Evolutionary conservation across 2,113 vertebrate genomes (phyloP).

Genomic region (Pluvialis apricaria): DNA sequence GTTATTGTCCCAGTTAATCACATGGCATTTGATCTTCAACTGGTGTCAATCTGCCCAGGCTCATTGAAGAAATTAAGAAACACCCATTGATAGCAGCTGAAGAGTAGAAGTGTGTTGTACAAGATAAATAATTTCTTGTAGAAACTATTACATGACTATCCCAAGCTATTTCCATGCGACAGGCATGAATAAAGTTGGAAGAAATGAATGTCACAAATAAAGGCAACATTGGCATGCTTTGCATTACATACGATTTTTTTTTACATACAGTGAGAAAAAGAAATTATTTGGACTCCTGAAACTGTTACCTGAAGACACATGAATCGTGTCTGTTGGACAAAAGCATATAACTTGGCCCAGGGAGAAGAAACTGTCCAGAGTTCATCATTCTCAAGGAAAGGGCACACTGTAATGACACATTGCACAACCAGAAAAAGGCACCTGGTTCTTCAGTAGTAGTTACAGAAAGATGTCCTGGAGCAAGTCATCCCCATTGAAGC

Average conservation of each 20-base stretch:
- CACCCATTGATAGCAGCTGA: background rate
- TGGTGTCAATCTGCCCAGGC: background rate
- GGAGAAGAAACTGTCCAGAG: background rate
- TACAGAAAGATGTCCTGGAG: background rate
- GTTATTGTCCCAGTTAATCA: slow-evolving; percentile 7
- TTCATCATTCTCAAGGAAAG: background rate
- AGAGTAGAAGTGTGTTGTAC: background rate
- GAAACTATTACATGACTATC: background rate
- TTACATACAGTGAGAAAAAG: background rate
- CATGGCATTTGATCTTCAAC: background rate
- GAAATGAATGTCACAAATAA: background rate
- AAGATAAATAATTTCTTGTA: background rate
- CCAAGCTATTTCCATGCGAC: background rate
- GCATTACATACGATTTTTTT: background rate
- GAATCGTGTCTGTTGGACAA: background rate
- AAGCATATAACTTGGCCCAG: background rate
- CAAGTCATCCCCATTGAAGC: background rate
- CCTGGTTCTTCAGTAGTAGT: background rate
- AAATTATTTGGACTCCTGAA: background rate
- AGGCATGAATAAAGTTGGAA: background rate
- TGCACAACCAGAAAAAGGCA: background rate
- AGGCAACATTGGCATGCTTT: background rate
- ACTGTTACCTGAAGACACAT: background rate
- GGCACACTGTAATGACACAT: background rate
- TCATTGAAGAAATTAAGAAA: background rate